A percentile compares a stretch with the other conserved stretches of the same genome.
Evolutionary conservation across 2,113 vertebrate genomes (phyloP).

Genomic region (Daubentonia madagascariensis): DNA sequence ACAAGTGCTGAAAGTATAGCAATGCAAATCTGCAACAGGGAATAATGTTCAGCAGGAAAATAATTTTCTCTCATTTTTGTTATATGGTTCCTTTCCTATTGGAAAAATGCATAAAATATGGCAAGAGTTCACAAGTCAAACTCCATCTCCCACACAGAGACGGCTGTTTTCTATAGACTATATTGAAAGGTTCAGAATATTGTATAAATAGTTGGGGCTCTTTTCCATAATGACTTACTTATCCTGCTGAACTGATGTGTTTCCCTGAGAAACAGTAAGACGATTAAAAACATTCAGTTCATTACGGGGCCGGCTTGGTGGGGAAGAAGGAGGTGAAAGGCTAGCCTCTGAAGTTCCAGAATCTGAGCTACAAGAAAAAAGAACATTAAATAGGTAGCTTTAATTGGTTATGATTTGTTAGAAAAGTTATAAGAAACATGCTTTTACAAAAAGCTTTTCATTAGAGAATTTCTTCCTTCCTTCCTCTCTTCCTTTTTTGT

Average conservation of each 20-base stretch:
- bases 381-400: constrained; percentile 81
- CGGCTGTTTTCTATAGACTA: constrained; percentile 55
- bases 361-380: constrained; percentile 91
- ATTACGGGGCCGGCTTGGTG: constrained; percentile 88
- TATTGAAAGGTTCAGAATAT: constrained; percentile 34
- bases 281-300: constrained; percentile 90
- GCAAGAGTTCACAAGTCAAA: not conserved
- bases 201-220: constrained; percentile 63
- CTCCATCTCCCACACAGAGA: constrained; percentile 55
- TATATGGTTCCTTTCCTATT: constrained; percentile 24
- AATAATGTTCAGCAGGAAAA: constrained; percentile 83
- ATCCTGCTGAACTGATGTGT: constrained; percentile 85
- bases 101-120: constrained; percentile 52
- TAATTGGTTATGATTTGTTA: constrained; percentile 79
- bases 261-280: constrained; percentile 88
- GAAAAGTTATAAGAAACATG: constrained; percentile 81
- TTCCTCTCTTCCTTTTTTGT: not conserved
- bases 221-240: constrained; percentile 85
- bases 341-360: constrained; percentile 91
- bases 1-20: constrained; percentile 50
- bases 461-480: constrained; percentile 49
- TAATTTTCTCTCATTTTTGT: constrained; percentile 54
- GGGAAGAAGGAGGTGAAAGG: constrained; percentile 91
- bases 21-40: constrained; percentile 69
- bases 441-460: constrained; percentile 62